phyloP scores from a whole-genome alignment of 1,140 invertebrate genomes.

The Epicauta chinensis region DNA sequence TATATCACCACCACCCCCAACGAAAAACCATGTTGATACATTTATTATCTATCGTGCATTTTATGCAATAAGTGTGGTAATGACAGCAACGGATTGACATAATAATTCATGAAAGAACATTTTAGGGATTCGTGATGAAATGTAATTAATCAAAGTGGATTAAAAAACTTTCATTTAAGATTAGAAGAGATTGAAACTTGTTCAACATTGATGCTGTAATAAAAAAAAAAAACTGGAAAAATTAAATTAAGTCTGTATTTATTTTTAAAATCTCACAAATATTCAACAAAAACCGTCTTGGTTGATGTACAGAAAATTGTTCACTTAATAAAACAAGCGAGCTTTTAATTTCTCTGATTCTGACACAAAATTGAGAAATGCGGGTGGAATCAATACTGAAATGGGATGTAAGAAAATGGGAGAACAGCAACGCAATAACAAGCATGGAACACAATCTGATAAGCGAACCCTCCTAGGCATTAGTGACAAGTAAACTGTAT shows the following conservation, averaged over 20 bases:
- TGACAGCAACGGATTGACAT: conserved; percentile 6
- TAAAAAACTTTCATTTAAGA: conserved; percentile 19
- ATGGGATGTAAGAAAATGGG: conserved; percentile 15
- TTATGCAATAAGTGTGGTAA: not conserved
- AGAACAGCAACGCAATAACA: conserved; percentile 17
- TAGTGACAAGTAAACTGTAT: conserved; percentile 1
- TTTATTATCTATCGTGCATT: conserved; percentile 13
- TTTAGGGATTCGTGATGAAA: conserved; percentile 12
- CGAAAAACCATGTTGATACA: conserved; percentile 16
- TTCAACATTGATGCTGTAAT: too few relatives aligned
- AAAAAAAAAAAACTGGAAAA: too few relatives aligned
- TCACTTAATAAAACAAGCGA: conserved; percentile 10
- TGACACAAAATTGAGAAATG: not conserved
- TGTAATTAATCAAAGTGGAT: conserved; percentile 24
- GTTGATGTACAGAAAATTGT: not conserved
- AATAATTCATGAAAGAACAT: conserved; percentile 18
- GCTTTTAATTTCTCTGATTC: conserved; percentile 1
- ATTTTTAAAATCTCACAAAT: too few relatives aligned
- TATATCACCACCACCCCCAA: not conserved
- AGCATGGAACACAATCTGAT: conserved; percentile 22
- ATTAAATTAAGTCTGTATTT: too few relatives aligned
- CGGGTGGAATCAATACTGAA: conserved; percentile 18
- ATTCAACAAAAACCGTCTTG: too few relatives aligned
- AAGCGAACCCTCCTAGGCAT: conserved; percentile 14
- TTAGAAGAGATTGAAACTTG: not conserved